These are phyloP conservation scores for Lanistes nyassanus DNA, from an alignment of 1,140 invertebrate species.

Conservation along the genomic window DNA sequence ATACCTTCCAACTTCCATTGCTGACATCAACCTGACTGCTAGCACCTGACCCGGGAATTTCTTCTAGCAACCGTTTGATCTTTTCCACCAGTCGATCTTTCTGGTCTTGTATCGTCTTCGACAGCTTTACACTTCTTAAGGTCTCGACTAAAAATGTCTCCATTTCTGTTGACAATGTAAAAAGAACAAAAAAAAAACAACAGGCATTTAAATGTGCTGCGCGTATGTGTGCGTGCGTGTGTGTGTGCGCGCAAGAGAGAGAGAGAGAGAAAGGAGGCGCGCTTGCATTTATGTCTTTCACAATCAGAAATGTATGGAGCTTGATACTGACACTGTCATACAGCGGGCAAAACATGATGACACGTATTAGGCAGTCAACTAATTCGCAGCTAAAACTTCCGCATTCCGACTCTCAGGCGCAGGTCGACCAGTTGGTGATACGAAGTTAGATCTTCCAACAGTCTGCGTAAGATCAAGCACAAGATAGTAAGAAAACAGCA, in stretches of 20 bases:
- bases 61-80: constrained; percentile 38
- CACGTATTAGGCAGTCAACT: no score
- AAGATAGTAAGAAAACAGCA: no score
- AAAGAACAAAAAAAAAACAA: not conserved
- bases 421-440: no score
- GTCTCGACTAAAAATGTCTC: constrained; percentile 51
- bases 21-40: constrained; percentile 9
- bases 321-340: no score
- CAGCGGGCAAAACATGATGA: no score
- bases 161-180: constrained; percentile 38
- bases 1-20: constrained; percentile 25
- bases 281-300: no score
- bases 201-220: not conserved
- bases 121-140: constrained; percentile 47
- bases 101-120: constrained; percentile 38
- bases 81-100: constrained; percentile 47
- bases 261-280: not conserved
- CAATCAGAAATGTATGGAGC: no score
- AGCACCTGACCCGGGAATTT: constrained; percentile 36
- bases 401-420: no score
- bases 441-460: no score
- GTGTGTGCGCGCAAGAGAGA: constrained; percentile 1
- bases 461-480: no score
- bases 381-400: no score
- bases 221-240: constrained; percentile 6